These are phyloP conservation scores for silkworm (Bombyx mori) DNA, from an alignment of 1,140 invertebrate species.

Conservation along the genomic window ASM3026992v2 NC_085128.1:11012001-11012500, in stretches of 20 bases:
- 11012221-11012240: conserved; percentile 39
- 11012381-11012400: no score
- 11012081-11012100: conserved; percentile 65
- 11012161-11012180: conserved; percentile 68
- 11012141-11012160: conserved; percentile 67
- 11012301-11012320: conserved; percentile 34
- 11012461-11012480: no score
- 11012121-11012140: conserved; percentile 68
- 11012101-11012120: conserved; percentile 62
- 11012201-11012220: conserved; percentile 30
- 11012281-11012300: conserved; percentile 63
- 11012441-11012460: no score
- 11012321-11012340: conserved; percentile 31
- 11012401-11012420: no score
- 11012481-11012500: no score
- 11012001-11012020: conserved; percentile 38
- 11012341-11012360: conserved; percentile 29
- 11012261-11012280: conserved; percentile 47
- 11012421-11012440: no score
- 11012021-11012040: conserved; percentile 61
- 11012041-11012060: conserved; percentile 58
- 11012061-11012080: conserved; percentile 66
- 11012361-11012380: no score
- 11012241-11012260: conserved; percentile 43
- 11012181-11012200: conserved; percentile 58